Evolutionary conservation across 2,888 invertebrate species (phyloP).

Genomic region (Geotrupes spiniger): DNA sequence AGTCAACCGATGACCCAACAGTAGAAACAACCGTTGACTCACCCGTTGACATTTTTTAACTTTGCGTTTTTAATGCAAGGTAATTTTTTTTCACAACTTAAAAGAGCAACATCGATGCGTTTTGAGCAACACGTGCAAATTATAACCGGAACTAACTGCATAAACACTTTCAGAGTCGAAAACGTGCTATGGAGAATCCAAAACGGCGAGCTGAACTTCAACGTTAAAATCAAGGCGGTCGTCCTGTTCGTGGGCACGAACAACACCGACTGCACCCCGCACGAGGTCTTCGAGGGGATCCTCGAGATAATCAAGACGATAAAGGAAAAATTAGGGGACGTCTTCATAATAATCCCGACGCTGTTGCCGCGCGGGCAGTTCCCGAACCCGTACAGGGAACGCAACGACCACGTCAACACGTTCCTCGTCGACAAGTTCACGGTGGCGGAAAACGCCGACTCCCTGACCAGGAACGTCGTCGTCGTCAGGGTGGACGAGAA

Average conservation of each 20-base stretch:
- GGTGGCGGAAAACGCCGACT: conserved; percentile 43
- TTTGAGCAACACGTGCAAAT: too few relatives aligned
- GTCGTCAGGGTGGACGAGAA: conserved; percentile 47
- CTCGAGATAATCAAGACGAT: conserved; percentile 58
- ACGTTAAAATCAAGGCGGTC: conserved; percentile 64
- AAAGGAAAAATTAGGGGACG: conserved; percentile 56
- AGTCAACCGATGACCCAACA: too few relatives aligned
- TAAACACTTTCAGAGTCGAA: conserved; percentile 57
- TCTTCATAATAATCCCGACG: conserved; percentile 55
- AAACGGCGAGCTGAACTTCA: conserved; percentile 66
- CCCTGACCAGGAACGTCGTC: conserved; percentile 42
- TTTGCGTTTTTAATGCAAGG: too few relatives aligned
- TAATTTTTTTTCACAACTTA: too few relatives aligned
- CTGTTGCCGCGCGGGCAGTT: conserved; percentile 65
- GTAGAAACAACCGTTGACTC: too few relatives aligned
- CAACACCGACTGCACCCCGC: conserved; percentile 60
- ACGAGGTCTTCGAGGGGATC: conserved; percentile 62
- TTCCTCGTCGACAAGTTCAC: conserved; percentile 50
- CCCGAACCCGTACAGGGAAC: conserved; percentile 61
- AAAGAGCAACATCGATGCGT: too few relatives aligned
- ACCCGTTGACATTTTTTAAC: too few relatives aligned
- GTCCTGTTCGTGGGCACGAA: conserved; percentile 67
- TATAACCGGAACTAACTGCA: too few relatives aligned
- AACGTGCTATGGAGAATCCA: conserved; percentile 66
- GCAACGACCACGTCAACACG: conserved; percentile 59